Evolutionary conservation across 2,113 vertebrate genomes (phyloP).

Genomic region (Thunnus thynnus): DNA sequence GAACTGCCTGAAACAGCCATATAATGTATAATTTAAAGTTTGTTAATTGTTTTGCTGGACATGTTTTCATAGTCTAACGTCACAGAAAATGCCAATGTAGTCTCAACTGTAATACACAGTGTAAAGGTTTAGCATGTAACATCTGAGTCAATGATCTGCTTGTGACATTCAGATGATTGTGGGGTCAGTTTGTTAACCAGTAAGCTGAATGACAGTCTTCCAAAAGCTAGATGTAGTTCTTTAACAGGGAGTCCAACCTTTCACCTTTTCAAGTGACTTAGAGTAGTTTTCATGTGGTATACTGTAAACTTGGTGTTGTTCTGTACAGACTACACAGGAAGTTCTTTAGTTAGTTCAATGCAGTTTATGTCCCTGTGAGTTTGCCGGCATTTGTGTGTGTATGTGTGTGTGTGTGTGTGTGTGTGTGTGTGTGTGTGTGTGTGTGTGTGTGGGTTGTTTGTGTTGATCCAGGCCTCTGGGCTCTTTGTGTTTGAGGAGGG

Average conservation of each 20-base stretch:
- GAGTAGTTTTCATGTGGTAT: neutral
- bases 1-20: neutral
- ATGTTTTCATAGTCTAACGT: neutral
- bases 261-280: neutral
- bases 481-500: slow-evolving; percentile 84
- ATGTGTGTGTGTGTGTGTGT: slow-evolving; percentile 28
- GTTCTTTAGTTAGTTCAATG: slow-evolving; percentile 34
- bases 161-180: neutral
- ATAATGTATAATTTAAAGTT: neutral
- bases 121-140: neutral
- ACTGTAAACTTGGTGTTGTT: slow-evolving; percentile 3
- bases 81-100: neutral
- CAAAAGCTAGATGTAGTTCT: neutral
- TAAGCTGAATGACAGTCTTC: neutral
- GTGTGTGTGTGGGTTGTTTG: slow-evolving; percentile 62
- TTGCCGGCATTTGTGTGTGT: slow-evolving; percentile 10
- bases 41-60: neutral
- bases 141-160: neutral
- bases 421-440: slow-evolving; percentile 26
- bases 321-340: slow-evolving; percentile 48
- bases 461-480: slow-evolving; percentile 77
- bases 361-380: slow-evolving; percentile 44
- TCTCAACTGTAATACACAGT: neutral
- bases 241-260: neutral
- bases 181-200: slow-evolving; percentile 18